Conservation (phyloP, 2,113 vertebrate genomes). For the Laticauda colubrina region DNA sequence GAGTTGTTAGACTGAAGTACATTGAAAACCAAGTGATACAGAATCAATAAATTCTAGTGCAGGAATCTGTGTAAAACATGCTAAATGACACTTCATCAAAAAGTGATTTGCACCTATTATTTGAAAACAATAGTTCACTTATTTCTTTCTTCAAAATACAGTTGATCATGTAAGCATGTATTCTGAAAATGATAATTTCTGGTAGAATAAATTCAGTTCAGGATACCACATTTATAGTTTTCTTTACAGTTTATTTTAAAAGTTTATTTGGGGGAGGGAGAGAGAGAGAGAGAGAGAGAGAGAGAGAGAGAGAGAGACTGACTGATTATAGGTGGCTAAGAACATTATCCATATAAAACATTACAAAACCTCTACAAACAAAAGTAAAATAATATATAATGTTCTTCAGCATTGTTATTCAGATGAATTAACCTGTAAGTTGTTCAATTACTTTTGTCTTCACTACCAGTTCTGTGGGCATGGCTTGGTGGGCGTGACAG, state of each 20-base stretch:
- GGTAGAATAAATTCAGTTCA: constrained; percentile 35
- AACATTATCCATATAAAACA: not conserved
- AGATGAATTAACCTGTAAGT: constrained; percentile 60
- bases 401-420: constrained; percentile 58
- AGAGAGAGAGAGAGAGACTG: not conserved
- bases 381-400: constrained; percentile 3
- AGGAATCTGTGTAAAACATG: not conserved
- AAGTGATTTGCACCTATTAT: not conserved
- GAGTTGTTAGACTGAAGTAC: not conserved
- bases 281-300: not conserved
- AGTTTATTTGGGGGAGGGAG: not conserved
- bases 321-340: not conserved
- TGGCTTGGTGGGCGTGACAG: too few relatives aligned
- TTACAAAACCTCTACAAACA: not conserved
- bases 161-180: not conserved
- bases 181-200: not conserved
- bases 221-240: constrained; percentile 50
- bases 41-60: not conserved
- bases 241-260: not conserved
- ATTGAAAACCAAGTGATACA: not conserved
- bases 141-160: not conserved
- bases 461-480: not conserved
- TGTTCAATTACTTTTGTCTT: constrained; percentile 35
- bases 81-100: not conserved
- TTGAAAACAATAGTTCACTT: not conserved